These are phyloP conservation scores for Scopus umbretta DNA, from an alignment of 2,113 vertebrate genomes.

Conservation along the genomic window DNA sequence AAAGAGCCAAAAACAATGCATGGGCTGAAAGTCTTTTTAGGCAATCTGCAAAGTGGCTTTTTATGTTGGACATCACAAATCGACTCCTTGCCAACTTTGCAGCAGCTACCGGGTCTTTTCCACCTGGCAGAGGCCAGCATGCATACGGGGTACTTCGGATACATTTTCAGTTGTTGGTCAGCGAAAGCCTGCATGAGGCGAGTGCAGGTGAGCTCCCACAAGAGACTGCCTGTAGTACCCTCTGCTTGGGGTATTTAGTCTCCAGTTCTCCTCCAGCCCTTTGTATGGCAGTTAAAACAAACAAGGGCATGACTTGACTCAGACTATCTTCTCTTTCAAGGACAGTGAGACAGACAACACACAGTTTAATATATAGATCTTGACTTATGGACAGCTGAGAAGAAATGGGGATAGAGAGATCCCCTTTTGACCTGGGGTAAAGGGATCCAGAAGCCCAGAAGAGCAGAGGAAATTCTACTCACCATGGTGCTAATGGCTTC, in stretches of 20 bases:
- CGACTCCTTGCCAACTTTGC: not conserved
- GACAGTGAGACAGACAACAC: not conserved
- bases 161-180: not conserved
- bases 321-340: not conserved
- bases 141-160: not conserved
- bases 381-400: not conserved
- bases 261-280: not conserved
- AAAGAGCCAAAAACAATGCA: not conserved
- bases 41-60: not conserved
- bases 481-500: not conserved
- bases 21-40: not conserved
- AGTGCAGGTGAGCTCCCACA: not conserved
- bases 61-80: not conserved
- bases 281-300: not conserved
- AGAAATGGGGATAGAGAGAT: not conserved
- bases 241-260: not conserved
- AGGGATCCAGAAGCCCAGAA: not conserved
- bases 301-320: not conserved
- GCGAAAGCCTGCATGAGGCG: not conserved
- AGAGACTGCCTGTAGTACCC: not conserved
- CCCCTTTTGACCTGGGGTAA: not conserved
- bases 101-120: not conserved
- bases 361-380: not conserved
- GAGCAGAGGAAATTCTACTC: not conserved
- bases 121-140: not conserved